phyloP scores from a whole-genome alignment of 2,113 vertebrate genomes.

The Meles meles region DNA sequence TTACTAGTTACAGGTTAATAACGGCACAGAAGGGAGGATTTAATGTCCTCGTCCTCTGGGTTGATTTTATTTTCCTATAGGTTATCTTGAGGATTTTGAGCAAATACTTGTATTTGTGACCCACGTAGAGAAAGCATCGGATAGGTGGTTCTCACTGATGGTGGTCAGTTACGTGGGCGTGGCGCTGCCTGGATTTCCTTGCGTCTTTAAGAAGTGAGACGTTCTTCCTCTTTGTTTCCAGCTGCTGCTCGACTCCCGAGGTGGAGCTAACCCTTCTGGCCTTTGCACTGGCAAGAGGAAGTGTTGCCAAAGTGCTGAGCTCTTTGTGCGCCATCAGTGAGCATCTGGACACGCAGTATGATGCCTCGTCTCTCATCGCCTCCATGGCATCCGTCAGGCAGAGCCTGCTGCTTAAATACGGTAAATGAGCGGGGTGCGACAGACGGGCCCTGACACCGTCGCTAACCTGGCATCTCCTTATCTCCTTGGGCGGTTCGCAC shows the following conservation, averaged over 20 bases:
- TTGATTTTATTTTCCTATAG: constrained; percentile 25
- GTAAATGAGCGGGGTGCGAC: constrained; percentile 76
- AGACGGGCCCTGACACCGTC: not conserved
- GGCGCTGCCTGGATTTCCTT: constrained; percentile 10
- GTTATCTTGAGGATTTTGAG: constrained; percentile 18
- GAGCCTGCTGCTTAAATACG: constrained; percentile 93
- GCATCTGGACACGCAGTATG: constrained; percentile 88
- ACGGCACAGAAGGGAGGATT: not conserved
- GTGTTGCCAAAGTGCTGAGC: constrained; percentile 92
- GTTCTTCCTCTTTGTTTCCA: constrained; percentile 66
- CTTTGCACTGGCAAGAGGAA: constrained; percentile 95
- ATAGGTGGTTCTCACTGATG: not conserved
- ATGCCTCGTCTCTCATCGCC: constrained; percentile 89
- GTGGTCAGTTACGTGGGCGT: not conserved
- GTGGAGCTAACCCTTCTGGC: constrained; percentile 94
- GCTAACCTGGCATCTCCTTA: not conserved
- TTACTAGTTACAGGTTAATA: not conserved
- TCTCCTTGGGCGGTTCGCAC: not conserved
- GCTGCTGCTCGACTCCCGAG: constrained; percentile 92
- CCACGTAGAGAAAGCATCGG: not conserved
- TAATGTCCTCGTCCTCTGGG: not conserved
- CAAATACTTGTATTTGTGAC: constrained; percentile 26
- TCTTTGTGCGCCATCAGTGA: constrained; percentile 90
- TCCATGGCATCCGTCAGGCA: constrained; percentile 94
- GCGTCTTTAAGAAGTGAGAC: constrained; percentile 9